Percentiles rank a stretch among this genome's conserved stretches.
These are phyloP conservation scores for Anguilla anguilla DNA, from an alignment of 2,797 vertebrate species.

Conservation along the genomic window DNA sequence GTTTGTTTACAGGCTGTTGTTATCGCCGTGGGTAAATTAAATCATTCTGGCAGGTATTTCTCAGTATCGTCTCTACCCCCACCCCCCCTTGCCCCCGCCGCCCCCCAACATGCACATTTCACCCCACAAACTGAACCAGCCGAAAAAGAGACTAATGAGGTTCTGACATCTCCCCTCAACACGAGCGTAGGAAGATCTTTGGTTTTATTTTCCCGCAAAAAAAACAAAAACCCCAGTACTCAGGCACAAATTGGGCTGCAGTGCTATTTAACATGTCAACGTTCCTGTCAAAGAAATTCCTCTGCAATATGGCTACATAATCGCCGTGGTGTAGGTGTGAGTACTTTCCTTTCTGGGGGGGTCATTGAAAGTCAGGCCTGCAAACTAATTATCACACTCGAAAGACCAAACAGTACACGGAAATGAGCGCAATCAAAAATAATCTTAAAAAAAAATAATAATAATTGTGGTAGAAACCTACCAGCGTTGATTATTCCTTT, in stretches of 20 bases:
- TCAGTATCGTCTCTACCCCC: not conserved
- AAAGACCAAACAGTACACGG: not conserved
- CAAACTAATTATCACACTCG: not conserved
- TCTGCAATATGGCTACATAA: not conserved
- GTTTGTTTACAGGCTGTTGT: constrained; percentile 16
- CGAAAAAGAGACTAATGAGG: not conserved
- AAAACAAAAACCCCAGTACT: not conserved
- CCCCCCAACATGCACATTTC: not conserved
- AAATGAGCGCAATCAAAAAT: not conserved
- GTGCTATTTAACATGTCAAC: not conserved
- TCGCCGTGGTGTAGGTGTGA: not conserved
- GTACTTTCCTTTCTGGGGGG: not conserved
- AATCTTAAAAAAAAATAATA: not conserved
- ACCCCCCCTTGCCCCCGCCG: not conserved
- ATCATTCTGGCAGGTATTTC: not conserved
- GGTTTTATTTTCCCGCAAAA: too few relatives aligned
- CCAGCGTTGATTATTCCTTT: not conserved
- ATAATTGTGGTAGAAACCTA: not conserved
- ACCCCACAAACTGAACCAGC: not conserved
- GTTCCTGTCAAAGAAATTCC: not conserved
- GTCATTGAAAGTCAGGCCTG: not conserved
- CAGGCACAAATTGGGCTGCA: not conserved
- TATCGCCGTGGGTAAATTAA: not conserved
- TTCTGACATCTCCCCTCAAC: not conserved
- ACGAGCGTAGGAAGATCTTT: not conserved